Evolutionary conservation across 2,888 invertebrate species (phyloP), one percentile per base, ranked within the genome.

Genomic region (Leptura quadrifasciata): DNA sequence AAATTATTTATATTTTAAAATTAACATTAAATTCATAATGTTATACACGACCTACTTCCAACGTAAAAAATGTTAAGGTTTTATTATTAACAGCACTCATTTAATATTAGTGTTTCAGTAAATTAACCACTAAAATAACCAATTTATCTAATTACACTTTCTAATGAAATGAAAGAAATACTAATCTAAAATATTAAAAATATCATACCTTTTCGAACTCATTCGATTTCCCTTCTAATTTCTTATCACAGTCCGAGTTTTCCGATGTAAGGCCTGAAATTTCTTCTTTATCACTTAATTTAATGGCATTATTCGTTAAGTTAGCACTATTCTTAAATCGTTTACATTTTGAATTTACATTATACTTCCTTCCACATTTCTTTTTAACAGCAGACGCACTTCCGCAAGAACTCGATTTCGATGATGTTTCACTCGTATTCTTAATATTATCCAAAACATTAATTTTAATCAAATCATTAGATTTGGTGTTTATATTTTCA

Each of bases 131-230:
- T 31, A 8, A 31, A 31, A 24, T 24, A 24, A 31, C 27, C 27
- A 31, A 6, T 31, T 31, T 31, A 31, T 6, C 8, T 8, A 24
- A 24, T 24, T 2, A 24, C 24, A 5, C 24, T 24, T 24, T 24
- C 24, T 8, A 31, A 4, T 31, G 27, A 31, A 31, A 31, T 31
- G 3, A 31, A 31, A 31, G n/a, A 31, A 31, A 31, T 31, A n/a
- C 21, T 60, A 60, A 31, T n/a, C 31, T 57, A 57, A 15, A 57
- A 57, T 1, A 57, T 47, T n/a, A 8, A 57, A 57, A 18, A 12
- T 20, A 20, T 20, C 60, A 64, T 80, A 82, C 82, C 82, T 82
- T 79, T 55, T 82, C 79, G 47, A 80, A 77, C 31, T 76, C 76
- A 58, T 64, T 76, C 70, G 70, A 39, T 72, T 78, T 81, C 72